Evolutionary conservation across 2,797 vertebrate species (phyloP).

Genomic region (Lemur catta): DNA sequence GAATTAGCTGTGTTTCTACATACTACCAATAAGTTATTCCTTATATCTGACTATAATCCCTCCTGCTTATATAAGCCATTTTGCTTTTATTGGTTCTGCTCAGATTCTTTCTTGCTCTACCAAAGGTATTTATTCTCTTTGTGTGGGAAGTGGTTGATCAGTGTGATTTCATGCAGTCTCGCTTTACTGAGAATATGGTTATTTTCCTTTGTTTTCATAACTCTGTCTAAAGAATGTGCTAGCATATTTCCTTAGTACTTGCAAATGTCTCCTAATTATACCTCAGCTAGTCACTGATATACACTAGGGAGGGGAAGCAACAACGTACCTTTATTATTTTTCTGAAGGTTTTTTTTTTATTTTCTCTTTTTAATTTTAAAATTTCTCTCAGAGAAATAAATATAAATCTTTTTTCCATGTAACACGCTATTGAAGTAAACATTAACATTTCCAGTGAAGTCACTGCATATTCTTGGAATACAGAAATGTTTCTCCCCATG

Average conservation of each 20-base stretch:
- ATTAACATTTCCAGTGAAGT: background rate
- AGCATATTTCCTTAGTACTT: background rate
- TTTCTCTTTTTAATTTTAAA: background rate
- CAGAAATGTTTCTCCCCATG: background rate
- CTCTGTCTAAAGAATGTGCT: background rate
- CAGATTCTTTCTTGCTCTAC: background rate
- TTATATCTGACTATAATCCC: background rate
- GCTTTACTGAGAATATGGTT: background rate
- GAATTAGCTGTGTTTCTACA: background rate
- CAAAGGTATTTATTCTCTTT: background rate
- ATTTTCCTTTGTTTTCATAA: slow-evolving; percentile 24
- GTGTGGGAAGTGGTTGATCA: background rate
- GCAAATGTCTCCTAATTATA: background rate
- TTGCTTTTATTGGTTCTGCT: background rate
- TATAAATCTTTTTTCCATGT: background rate
- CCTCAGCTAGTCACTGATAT: background rate
- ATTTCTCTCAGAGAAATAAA: background rate
- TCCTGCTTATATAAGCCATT: background rate
- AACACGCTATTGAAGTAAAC: background rate
- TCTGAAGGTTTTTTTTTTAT: background rate
- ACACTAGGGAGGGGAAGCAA: rapidly evolving
- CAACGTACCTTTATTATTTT: background rate
- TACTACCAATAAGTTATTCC: background rate
- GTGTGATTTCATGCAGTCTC: background rate
- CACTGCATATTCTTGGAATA: background rate